Base-by-base conservation (phyloP, 2,888 invertebrate species). In the Dryobotodes eremita region DNA sequence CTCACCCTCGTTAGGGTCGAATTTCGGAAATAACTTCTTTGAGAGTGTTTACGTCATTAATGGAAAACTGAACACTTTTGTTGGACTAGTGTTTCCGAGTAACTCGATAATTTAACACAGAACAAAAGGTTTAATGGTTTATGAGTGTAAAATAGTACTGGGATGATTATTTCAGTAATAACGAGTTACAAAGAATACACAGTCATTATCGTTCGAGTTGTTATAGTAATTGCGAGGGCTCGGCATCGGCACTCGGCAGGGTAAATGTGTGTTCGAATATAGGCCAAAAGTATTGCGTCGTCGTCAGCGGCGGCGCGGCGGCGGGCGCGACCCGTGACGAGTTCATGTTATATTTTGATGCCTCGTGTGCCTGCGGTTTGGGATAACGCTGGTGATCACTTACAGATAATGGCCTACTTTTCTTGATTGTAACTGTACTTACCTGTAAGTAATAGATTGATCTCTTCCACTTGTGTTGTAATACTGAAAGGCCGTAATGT, bases 271-370 rank as follows among this genome's bases (percentile, higher is more conserved):
- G 87, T 86, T 91, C 84, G 89, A 92, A 96, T 94, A 92, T 96
- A 94, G 95, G 96, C 90, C 95, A 95, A 91, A 94, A 92, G 93
- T 93, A 94, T 91, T 93, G 91, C 92, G 89, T 90, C 88, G 88
- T 80, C 70, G 69, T 61, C 64, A 31, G n/a, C 13, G 73, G 42
- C 53, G n/a, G 65, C 46, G 50, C 68, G 79, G 55, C 78, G 42
- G 68, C 62, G 70, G 73, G 78, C 73, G 91, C 89, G 90, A 92
- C 90, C 92, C 91, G 91, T 91, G 92, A 92, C 91, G 92, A 90
- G 93, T 94, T 94, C 94, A 94, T 94, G 94, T 94, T 96, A 96
- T 95, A 95, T 94, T 92, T 94, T 94, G 93, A 94, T 92, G 91
- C 90, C 91, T 93, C 92, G 92, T 92, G 91, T 92, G 94, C 92